Evolutionary conservation across 2,888 invertebrate genomes (phyloP).

Genomic region (Arge pagana): DNA sequence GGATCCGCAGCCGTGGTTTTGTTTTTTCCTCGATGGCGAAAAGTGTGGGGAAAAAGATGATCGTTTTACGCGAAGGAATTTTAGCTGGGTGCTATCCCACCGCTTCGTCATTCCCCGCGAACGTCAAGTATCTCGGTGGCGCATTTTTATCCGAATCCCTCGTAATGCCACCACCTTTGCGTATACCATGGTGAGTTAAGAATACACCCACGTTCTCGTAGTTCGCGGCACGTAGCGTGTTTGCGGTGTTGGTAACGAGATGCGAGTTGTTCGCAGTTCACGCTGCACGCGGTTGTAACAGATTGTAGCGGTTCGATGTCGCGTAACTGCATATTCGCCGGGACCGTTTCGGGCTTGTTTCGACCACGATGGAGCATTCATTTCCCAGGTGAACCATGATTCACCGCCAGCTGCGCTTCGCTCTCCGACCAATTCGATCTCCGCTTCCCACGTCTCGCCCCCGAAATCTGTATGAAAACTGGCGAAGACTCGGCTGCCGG

Average conservation of each 20-base stretch:
- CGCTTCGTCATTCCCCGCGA: not conserved
- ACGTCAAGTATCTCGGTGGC: not conserved
- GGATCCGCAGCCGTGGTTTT: too few relatives aligned
- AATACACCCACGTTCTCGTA: not conserved
- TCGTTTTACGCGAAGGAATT: too few relatives aligned
- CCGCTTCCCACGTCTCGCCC: not conserved
- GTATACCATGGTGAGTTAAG: not conserved
- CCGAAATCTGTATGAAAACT: too few relatives aligned
- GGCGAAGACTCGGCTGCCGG: too few relatives aligned
- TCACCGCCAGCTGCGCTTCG: constrained; percentile 39
- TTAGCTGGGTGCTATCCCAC: too few relatives aligned
- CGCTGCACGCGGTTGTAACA: too few relatives aligned
- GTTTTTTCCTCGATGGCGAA: too few relatives aligned
- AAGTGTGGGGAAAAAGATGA: too few relatives aligned
- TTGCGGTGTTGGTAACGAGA: too few relatives aligned
- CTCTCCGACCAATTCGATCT: constrained; percentile 4
- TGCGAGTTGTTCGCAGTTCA: too few relatives aligned
- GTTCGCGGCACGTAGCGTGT: constrained; percentile 6
- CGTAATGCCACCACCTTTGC: not conserved
- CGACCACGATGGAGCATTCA: constrained; percentile 55
- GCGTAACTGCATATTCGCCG: not conserved
- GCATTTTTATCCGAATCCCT: not conserved
- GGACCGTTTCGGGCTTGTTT: constrained; percentile 40
- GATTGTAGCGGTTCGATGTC: not conserved
- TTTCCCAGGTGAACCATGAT: constrained; percentile 57